Conservation (phyloP, 2,888 invertebrate species). For the Microdon myrmicae region DNA sequence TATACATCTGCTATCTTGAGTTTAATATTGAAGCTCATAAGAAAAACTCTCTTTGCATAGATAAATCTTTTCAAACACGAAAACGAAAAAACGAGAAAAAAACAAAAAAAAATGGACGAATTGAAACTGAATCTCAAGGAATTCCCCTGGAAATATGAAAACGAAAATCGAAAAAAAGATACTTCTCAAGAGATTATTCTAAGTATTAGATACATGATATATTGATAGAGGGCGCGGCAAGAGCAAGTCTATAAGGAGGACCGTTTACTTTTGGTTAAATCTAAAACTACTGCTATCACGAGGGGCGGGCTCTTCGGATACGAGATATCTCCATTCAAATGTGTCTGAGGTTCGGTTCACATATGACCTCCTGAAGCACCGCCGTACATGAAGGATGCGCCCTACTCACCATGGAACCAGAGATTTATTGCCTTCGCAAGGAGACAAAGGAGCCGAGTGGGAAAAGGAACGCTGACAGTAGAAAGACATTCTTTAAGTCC, state of each 20-base stretch:
- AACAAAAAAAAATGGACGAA: neutral
- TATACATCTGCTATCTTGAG: constrained; percentile 22
- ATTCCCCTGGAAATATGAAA: neutral
- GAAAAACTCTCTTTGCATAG: constrained; percentile 8
- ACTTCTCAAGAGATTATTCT: too few species aligned
- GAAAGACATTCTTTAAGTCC: constrained; percentile 27
- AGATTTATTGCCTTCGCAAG: constrained; percentile 41
- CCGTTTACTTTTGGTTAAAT: constrained; percentile 20
- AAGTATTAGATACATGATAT: constrained; percentile 22
- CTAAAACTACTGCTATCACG: constrained; percentile 11
- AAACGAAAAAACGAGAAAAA: neutral
- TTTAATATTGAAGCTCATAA: constrained; percentile 23
- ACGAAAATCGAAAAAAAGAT: neutral
- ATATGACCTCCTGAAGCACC: constrained; percentile 22
- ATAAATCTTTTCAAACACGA: constrained; percentile 18
- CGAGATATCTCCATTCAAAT: neutral
- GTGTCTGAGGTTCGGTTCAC: neutral
- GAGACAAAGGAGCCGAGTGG: constrained; percentile 29
- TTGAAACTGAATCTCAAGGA: neutral
- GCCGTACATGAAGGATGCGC: constrained; percentile 25
- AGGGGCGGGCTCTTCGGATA: constrained; percentile 27
- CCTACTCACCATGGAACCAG: constrained; percentile 6
- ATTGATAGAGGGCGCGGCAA: constrained; percentile 13
- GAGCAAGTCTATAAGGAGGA: constrained; percentile 5
- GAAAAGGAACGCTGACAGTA: constrained; percentile 36